Evolutionary conservation across 2,113 vertebrate genomes (phyloP).

Genomic region (Ophthalmolycus amberensis): DNA sequence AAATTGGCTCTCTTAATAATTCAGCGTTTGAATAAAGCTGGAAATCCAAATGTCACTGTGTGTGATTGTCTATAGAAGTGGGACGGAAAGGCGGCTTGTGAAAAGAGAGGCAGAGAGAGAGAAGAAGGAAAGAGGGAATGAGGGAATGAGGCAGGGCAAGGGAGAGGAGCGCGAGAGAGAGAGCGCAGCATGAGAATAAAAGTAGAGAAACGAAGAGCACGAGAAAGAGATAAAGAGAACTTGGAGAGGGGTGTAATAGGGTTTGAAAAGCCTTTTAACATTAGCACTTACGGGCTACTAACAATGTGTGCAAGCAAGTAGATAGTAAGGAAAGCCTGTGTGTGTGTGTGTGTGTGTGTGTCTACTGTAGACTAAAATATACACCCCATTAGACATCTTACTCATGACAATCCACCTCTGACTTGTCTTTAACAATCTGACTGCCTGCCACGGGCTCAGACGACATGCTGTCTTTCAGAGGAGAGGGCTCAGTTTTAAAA

Average conservation of each 20-base stretch:
- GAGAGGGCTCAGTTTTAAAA: background rate
- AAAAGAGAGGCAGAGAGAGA: background rate
- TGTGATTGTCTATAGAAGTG: conserved; percentile 35
- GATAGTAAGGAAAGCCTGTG: conserved; percentile 7
- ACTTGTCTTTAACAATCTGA: background rate
- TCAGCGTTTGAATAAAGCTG: conserved; percentile 58
- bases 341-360: conserved; percentile 8
- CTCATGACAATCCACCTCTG: background rate
- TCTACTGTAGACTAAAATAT: background rate
- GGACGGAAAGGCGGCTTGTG: conserved; percentile 23
- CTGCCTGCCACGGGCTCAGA: background rate
- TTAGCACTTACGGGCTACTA: conserved; percentile 4
- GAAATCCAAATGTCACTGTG: conserved; percentile 40
- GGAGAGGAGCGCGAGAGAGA: background rate
- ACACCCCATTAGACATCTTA: background rate
- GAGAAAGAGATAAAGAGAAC: conserved; percentile 38
- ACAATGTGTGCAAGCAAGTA: conserved; percentile 22
- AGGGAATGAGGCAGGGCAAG: no score
- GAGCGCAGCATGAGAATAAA: conserved; percentile 3
- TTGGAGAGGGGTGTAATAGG: conserved; percentile 32
- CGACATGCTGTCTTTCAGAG: background rate
- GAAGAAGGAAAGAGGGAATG: background rate
- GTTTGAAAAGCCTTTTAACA: conserved; percentile 50
- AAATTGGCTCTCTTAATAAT: conserved; percentile 68
- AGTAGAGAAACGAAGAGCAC: conserved; percentile 8